These are phyloP conservation scores for Malacoraja senta DNA, from an alignment of 2,797 vertebrate species.

Conservation along the genomic window DNA sequence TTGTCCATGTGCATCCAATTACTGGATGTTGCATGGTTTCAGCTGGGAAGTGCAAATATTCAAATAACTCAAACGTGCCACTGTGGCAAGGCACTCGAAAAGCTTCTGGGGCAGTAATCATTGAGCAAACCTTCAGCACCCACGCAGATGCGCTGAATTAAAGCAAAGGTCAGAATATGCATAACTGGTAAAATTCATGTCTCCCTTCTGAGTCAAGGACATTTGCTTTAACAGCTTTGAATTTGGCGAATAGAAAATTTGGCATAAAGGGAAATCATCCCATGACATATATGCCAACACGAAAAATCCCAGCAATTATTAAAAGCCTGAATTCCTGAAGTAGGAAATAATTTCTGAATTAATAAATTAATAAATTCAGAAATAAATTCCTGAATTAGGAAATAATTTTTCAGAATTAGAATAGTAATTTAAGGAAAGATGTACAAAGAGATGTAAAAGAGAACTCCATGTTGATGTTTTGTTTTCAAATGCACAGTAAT, in stretches of 20 bases:
- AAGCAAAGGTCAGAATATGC: background rate
- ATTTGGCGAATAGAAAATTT: background rate
- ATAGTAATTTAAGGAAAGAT: background rate
- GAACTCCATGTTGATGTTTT: background rate
- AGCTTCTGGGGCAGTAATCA: background rate
- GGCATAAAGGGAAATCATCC: background rate
- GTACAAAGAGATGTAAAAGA: background rate
- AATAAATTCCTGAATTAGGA: too few relatives aligned
- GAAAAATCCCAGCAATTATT: background rate
- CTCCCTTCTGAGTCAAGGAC: background rate
- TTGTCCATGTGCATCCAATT: background rate
- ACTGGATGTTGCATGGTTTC: background rate
- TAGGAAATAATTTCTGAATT: background rate
- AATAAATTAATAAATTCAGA: too few relatives aligned
- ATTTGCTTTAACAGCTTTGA: background rate
- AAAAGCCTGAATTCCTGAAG: background rate
- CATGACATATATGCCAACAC: background rate
- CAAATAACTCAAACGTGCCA: background rate
- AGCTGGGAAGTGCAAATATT: background rate
- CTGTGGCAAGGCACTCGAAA: background rate
- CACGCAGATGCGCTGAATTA: too few relatives aligned
- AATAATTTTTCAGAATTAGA: background rate
- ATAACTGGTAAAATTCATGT: background rate
- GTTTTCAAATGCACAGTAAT: background rate
- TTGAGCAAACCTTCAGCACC: background rate